Conservation (phyloP, 2,113 vertebrate genomes). For the Xiphias gladius region DNA sequence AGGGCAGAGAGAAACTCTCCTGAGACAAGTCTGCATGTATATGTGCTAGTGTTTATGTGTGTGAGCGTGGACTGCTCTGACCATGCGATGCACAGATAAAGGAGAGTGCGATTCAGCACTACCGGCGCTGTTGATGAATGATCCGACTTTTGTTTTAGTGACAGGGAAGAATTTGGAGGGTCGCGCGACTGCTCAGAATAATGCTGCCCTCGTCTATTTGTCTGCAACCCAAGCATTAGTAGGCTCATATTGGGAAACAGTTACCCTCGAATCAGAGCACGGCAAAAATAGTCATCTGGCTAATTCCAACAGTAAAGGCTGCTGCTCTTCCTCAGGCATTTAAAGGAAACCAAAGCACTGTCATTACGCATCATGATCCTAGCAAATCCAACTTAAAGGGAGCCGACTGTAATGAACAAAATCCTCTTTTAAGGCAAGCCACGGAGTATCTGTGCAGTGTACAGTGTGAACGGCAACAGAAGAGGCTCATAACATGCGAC, state of each 20-base stretch:
- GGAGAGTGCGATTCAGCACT: conserved; percentile 84
- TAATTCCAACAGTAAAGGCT: conserved; percentile 65
- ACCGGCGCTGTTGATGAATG: conserved; percentile 82
- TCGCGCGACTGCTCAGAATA: conserved; percentile 81
- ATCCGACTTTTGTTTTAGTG: conserved; percentile 86
- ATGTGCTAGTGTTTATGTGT: conserved; percentile 24
- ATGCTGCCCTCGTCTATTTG: conserved; percentile 84
- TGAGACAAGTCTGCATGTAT: conserved; percentile 39
- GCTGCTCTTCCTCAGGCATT: conserved; percentile 57
- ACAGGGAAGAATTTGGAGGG: conserved; percentile 81
- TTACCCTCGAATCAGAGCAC: conserved; percentile 81
- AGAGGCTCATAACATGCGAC: neutral
- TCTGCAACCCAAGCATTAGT: conserved; percentile 84
- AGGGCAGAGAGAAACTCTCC: conserved; percentile 59
- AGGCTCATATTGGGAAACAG: conserved; percentile 82
- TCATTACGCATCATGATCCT: conserved; percentile 13
- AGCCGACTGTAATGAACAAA: conserved; percentile 2
- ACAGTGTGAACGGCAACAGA: conserved; percentile 7
- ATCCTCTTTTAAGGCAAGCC: neutral
- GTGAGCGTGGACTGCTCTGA: conserved; percentile 50
- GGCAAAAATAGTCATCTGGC: conserved; percentile 76
- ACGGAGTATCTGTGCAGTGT: neutral
- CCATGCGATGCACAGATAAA: conserved; percentile 78
- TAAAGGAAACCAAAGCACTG: conserved; percentile 50
- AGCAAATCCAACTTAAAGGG: conserved; percentile 45